These are phyloP conservation scores for Oreochromis mossambicus DNA, from an alignment of 2,797 vertebrate species.

Conservation along the genomic window DNA sequence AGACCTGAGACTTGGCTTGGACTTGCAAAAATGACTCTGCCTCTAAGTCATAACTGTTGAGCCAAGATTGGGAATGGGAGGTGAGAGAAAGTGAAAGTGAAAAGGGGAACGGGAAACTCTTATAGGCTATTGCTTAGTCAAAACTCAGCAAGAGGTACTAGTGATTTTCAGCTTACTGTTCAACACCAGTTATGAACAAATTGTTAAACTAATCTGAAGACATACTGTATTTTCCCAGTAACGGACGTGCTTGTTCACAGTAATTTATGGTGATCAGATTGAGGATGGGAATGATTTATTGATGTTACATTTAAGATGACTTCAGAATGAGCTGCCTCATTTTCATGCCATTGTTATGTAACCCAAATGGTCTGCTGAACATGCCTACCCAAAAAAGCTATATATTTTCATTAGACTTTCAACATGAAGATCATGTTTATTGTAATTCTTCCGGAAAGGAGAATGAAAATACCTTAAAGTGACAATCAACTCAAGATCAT, in stretches of 20 bases:
- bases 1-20: background rate
- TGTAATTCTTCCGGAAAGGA: slow-evolving; percentile 31
- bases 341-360: background rate
- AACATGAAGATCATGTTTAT: slow-evolving; percentile 25
- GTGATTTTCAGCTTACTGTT: background rate
- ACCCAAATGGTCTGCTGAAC: slow-evolving; percentile 4
- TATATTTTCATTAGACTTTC: slow-evolving; percentile 17
- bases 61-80: background rate
- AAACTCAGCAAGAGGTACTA: background rate
- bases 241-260: slow-evolving; percentile 12
- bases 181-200: background rate
- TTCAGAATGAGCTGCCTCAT: slow-evolving; percentile 2
- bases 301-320: slow-evolving; percentile 25
- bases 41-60: background rate
- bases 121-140: background rate
- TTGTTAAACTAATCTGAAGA: background rate
- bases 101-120: background rate
- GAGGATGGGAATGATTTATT: slow-evolving; percentile 34
- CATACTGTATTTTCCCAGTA: background rate
- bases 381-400: background rate
- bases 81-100: background rate
- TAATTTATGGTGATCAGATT: slow-evolving; percentile 36
- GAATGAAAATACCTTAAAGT: slow-evolving; percentile 47
- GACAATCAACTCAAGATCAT: slow-evolving; percentile 55
- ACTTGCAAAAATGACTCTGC: background rate